Percentiles rank a stretch among this genome's conserved stretches.
Conservation (phyloP, 2,797 vertebrate species). For the Mastacembelus armatus region DNA sequence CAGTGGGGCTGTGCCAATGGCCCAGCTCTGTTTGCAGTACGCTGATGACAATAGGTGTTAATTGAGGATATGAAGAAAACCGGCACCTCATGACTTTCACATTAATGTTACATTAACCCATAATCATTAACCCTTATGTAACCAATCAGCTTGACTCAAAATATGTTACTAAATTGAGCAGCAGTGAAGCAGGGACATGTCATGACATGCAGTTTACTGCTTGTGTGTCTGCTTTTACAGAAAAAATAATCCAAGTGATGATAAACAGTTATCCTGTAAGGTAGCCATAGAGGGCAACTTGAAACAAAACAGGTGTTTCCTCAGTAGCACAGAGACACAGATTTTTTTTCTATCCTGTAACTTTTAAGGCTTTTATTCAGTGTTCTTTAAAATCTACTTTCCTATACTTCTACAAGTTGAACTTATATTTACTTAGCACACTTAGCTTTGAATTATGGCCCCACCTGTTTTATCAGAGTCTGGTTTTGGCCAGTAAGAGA, state of each 20-base stretch:
- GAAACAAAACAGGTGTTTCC: conserved; percentile 45
- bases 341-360: neutral
- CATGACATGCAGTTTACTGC: too few relatives aligned
- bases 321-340: neutral
- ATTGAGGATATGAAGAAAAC: conserved; percentile 48
- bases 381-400: conserved; percentile 4
- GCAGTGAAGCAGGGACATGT: too few relatives aligned
- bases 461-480: conserved; percentile 18
- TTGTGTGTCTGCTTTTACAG: neutral
- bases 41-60: conserved; percentile 57
- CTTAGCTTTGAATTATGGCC: neutral
- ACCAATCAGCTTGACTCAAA: neutral
- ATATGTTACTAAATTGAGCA: neutral
- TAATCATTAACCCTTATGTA: conserved; percentile 23
- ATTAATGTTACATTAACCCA: conserved; percentile 33
- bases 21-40: conserved; percentile 31
- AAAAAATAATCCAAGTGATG: neutral
- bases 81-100: conserved; percentile 18
- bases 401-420: too few relatives aligned
- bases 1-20: conserved; percentile 38
- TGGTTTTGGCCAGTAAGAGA: neutral
- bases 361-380: neutral
- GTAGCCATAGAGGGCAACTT: conserved; percentile 1
- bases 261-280: conserved; percentile 2
- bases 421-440: too few relatives aligned